Conservation (phyloP, 2,113 vertebrate genomes). For the Uria lomvia region DNA sequence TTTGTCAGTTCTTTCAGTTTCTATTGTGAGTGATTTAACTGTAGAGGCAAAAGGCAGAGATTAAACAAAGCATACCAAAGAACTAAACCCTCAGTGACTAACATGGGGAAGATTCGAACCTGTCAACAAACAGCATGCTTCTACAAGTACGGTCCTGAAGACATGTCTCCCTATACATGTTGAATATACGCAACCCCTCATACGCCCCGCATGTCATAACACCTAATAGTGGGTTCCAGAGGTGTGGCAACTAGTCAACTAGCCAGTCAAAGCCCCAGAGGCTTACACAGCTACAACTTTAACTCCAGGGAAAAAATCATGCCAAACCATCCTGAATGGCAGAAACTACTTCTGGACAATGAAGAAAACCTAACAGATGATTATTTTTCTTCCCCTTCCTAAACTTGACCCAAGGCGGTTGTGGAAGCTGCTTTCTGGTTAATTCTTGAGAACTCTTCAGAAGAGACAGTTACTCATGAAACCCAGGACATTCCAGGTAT, state of each 20-base stretch:
- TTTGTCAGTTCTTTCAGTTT: slow-evolving; percentile 52
- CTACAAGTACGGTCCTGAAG: background rate
- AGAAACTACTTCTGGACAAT: background rate
- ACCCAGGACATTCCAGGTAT: background rate
- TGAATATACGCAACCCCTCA: background rate
- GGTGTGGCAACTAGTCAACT: background rate
- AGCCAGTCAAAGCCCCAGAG: background rate
- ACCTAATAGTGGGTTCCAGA: background rate
- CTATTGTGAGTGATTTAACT: slow-evolving; percentile 37
- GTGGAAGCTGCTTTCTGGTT: background rate
- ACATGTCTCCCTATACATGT: background rate
- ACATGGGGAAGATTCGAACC: background rate
- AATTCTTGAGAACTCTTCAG: background rate
- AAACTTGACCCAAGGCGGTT: background rate
- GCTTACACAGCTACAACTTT: background rate
- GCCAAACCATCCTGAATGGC: background rate
- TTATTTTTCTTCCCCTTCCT: background rate
- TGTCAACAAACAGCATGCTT: background rate
- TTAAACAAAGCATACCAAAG: slow-evolving; percentile 21
- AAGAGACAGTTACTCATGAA: background rate
- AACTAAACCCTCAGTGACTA: background rate
- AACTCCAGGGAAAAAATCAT: background rate
- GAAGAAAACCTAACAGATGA: background rate
- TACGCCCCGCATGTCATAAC: background rate
- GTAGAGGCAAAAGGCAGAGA: slow-evolving; percentile 2